phyloP scores from a whole-genome alignment of 2,113 vertebrate genomes.

The Passer domesticus region DNA sequence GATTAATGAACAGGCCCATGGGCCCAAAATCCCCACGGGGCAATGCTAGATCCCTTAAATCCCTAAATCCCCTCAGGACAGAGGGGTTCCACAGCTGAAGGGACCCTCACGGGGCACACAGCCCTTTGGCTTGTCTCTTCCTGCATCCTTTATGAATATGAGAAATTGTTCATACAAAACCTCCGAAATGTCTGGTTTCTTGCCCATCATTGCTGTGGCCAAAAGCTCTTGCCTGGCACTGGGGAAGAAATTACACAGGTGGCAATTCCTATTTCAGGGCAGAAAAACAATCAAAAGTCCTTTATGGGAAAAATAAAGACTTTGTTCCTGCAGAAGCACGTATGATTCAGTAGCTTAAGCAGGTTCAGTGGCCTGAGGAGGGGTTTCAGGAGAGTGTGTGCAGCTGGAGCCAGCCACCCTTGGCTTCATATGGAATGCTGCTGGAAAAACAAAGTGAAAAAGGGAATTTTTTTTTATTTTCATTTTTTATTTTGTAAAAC shows the following conservation, averaged over 20 bases:
- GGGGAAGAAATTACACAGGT: rapidly evolving
- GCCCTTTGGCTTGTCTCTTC: neutral
- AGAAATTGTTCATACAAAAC: neutral
- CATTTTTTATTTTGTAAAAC: neutral
- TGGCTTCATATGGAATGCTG: neutral
- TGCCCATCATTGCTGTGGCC: rapidly evolving
- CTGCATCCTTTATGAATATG: neutral
- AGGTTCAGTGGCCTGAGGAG: neutral
- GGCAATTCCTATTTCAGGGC: neutral
- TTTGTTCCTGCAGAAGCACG: rapidly evolving
- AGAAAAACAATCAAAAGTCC: neutral
- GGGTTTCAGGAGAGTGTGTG: neutral
- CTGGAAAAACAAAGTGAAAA: rapidly evolving
- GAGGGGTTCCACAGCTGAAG: rapidly evolving
- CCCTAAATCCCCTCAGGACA: neutral
- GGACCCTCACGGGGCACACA: neutral
- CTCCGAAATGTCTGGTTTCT: rapidly evolving
- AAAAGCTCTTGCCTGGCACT: neutral
- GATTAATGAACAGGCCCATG: rapidly evolving
- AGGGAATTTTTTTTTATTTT: neutral
- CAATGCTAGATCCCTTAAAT: too few species aligned
- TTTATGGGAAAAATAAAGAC: neutral
- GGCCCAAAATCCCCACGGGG: neutral
- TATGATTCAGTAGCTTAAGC: rapidly evolving
- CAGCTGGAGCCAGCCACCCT: neutral